Conservation (phyloP, 1,140 invertebrate species). For the Holotrichia oblita region DNA sequence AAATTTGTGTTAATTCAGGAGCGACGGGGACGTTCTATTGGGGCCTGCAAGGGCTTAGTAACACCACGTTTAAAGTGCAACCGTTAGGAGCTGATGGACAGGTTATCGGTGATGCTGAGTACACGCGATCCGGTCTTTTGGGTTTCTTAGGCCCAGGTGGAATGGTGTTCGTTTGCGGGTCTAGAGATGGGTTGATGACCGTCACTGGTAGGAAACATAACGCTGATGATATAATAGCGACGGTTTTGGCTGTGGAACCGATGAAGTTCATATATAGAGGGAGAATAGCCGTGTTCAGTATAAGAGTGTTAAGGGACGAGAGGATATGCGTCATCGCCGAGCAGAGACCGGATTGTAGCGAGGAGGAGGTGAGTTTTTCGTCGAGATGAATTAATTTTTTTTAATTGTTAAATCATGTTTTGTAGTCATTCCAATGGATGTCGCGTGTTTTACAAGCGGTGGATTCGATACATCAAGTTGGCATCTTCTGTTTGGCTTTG, state of each 20-base stretch:
- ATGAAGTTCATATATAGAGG: constrained; percentile 99
- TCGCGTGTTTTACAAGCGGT: constrained; percentile 98
- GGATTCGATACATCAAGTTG: constrained; percentile 99
- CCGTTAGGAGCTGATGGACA: constrained; percentile 72
- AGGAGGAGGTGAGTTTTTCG: constrained; percentile 91
- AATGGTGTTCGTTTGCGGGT: constrained; percentile 98
- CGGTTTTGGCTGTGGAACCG: constrained; percentile 97
- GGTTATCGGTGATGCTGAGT: constrained; percentile 85
- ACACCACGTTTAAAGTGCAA: constrained; percentile 86
- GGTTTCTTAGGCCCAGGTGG: constrained; percentile 97
- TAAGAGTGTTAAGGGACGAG: constrained; percentile 94
- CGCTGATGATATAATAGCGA: constrained; percentile 99
- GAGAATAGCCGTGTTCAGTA: constrained; percentile 97
- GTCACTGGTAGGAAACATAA: constrained; percentile 98
- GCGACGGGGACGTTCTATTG: constrained; percentile 94
- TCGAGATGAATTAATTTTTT: too few species aligned
- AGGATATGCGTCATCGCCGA: constrained; percentile 99
- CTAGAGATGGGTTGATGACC: constrained; percentile 97
- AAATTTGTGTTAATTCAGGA: constrained; percentile 94
- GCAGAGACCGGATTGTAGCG: constrained; percentile 96
- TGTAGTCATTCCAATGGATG: constrained; percentile 99
- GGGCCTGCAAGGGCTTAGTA: constrained; percentile 95
- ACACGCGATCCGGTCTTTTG: constrained; percentile 91
- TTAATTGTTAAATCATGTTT: constrained; percentile 44
- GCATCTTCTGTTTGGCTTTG: constrained; percentile 96